phyloP scores from a whole-genome alignment of 2,797 vertebrate species.

The Spinus olivaceus region DNA sequence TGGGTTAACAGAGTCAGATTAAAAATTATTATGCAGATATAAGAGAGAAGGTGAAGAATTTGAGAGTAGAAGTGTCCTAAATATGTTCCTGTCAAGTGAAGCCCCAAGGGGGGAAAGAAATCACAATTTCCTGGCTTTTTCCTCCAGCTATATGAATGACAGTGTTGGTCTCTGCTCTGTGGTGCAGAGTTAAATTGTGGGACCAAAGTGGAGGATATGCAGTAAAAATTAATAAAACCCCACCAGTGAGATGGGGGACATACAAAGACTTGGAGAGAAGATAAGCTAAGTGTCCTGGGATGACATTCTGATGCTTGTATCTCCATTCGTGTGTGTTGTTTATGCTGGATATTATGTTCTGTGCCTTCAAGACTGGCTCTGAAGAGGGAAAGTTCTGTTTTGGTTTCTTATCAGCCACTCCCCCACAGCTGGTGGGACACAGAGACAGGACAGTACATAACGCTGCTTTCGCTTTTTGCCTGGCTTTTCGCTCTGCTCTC shows the following conservation, averaged over 20 bases:
- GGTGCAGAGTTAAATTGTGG: not conserved
- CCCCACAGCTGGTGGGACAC: too few species aligned
- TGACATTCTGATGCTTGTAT: too few species aligned
- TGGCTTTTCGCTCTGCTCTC: too few species aligned
- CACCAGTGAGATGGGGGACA: not conserved
- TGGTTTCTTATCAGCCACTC: too few species aligned
- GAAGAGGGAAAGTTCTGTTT: too few species aligned
- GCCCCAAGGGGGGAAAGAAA: not conserved
- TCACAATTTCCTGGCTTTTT: not conserved
- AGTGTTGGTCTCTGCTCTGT: not conserved
- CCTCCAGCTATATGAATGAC: fast-evolving
- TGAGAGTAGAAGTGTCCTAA: not conserved
- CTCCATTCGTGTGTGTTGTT: too few species aligned
- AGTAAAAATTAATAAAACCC: not conserved
- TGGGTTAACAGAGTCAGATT: fast-evolving
- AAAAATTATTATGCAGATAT: not conserved
- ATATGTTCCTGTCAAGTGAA: not conserved
- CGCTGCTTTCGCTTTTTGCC: too few species aligned
- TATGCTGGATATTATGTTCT: too few species aligned
- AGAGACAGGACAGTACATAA: too few species aligned
- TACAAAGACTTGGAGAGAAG: not conserved
- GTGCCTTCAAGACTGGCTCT: too few species aligned
- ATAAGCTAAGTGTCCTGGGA: too few species aligned
- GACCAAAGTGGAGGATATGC: not conserved
- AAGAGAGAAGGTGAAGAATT: not conserved